Evolutionary conservation across 2,797 vertebrate genomes (phyloP), one percentile per base, ranked within the genome.

Genomic region (Chaetophractus vellerosus): DNA sequence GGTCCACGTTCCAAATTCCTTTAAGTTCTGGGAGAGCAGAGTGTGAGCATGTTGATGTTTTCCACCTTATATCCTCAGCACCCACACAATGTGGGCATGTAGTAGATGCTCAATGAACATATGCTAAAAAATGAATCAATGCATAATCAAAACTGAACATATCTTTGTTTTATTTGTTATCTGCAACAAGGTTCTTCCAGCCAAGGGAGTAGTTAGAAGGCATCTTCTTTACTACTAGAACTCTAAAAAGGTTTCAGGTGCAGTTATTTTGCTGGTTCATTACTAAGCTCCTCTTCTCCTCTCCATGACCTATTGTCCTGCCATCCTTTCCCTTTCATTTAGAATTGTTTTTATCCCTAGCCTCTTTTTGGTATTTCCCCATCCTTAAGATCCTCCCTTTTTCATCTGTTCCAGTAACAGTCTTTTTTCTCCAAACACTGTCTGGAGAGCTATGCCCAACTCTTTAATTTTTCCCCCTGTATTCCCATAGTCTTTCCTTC

Each of bases 311-410:
- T 88, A 80, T 21, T 55, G 50, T 61, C 76, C 33, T 76, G 14
- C 45, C 26, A 11, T 45, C 45, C n/a, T 71, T 86, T 69, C 82
- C 48, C 33, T 92, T 80, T 91, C 80, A 59, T 36, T 71, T 86
- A 83, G 26, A 83, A 45, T 4, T 71, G 23, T 16, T 74, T 79
- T 69, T 45, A 79, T 31, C n/a, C 83, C 52, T 59, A 64, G 26
- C 38, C 61, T 76, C 68, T 61, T 76, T 57, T 16, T 52, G 31
- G 33, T 57, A 68, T 48, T 75, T 83, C 23, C 41, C 71, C 57
- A 82, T 66, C 76, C 72, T 55, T 91, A 45, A 71, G 24, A 45
- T 64, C 68, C 45, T 64, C 52, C 50, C 9, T 11, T 86, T 87
- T 50, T 74, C 64, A 33, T 93, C 45, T 91, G 33, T 55, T 80